phyloP scores from a whole-genome alignment of 2,888 invertebrate species.

The Eudemis profundana region DNA sequence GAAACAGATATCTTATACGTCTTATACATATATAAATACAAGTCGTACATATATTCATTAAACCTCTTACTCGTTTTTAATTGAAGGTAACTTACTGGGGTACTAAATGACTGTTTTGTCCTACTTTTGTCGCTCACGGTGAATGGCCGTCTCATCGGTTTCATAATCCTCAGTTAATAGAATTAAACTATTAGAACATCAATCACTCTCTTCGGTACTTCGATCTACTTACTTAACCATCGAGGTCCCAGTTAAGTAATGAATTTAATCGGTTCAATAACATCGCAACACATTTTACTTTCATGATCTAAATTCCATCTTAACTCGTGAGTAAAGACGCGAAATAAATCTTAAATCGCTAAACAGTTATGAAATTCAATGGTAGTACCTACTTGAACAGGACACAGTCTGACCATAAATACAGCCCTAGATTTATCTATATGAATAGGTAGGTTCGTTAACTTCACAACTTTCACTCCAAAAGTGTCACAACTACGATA shows the following conservation, averaged over 20 bases:
- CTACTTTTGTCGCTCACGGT: constrained; percentile 16
- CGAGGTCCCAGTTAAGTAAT: constrained; percentile 53
- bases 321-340: constrained; percentile 53
- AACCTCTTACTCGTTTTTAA: not conserved
- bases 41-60: constrained; percentile 48
- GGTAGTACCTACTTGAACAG: constrained; percentile 4
- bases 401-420: constrained; percentile 1
- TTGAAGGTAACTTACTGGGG: not conserved
- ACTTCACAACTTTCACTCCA: constrained; percentile 31
- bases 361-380: constrained; percentile 53
- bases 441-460: constrained; percentile 19
- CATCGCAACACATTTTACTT: constrained; percentile 56
- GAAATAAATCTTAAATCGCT: constrained; percentile 50
- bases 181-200: constrained; percentile 52
- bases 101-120: constrained; percentile 12
- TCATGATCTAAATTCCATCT: constrained; percentile 58
- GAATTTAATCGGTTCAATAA: constrained; percentile 46
- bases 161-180: constrained; percentile 51
- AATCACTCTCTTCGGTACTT: constrained; percentile 50
- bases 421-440: constrained; percentile 14
- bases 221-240: constrained; percentile 53
- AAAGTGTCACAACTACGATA: constrained; percentile 26
- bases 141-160: constrained; percentile 23
- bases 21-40: constrained; percentile 34
- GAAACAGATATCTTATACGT: too few relatives aligned